Conservation (phyloP, 2,797 vertebrate genomes). For the Sebastes oblongus region DNA sequence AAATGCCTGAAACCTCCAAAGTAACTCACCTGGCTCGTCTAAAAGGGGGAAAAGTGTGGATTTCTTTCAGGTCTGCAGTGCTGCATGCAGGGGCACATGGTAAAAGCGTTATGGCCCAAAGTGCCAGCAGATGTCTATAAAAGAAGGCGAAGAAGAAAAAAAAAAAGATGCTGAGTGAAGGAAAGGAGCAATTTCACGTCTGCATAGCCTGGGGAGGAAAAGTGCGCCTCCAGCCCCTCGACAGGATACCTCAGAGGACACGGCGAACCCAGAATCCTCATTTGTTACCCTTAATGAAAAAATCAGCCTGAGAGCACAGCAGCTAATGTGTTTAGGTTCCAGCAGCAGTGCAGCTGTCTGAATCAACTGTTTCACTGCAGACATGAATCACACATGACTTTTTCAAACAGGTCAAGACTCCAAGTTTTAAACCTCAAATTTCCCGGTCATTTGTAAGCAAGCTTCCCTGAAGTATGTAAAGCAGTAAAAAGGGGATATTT, state of each 20-base stretch:
- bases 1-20: constrained; percentile 5
- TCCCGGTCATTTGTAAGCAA: neutral
- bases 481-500: neutral
- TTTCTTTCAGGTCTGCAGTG: constrained; percentile 26
- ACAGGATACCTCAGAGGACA: constrained; percentile 55
- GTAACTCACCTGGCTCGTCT: constrained; percentile 4
- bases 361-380: constrained; percentile 1
- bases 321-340: constrained; percentile 5
- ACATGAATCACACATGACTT: constrained; percentile 14
- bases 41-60: constrained; percentile 10
- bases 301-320: constrained; percentile 42
- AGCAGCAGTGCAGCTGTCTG: constrained; percentile 7
- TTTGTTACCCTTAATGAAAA: constrained; percentile 53
- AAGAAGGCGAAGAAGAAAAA: constrained; percentile 52
- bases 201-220: constrained; percentile 39
- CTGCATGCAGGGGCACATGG: constrained; percentile 57
- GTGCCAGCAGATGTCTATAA: constrained; percentile 74
- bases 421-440: constrained; percentile 9
- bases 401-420: neutral
- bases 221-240: constrained; percentile 28
- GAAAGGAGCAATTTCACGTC: constrained; percentile 47
- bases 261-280: constrained; percentile 35
- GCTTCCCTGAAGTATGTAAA: neutral
- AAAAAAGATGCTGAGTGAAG: constrained; percentile 34
- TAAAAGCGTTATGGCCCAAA: constrained; percentile 68